Conservation (phyloP, 1,140 invertebrate species). For the Leptinotarsa undecemlineata region DNA sequence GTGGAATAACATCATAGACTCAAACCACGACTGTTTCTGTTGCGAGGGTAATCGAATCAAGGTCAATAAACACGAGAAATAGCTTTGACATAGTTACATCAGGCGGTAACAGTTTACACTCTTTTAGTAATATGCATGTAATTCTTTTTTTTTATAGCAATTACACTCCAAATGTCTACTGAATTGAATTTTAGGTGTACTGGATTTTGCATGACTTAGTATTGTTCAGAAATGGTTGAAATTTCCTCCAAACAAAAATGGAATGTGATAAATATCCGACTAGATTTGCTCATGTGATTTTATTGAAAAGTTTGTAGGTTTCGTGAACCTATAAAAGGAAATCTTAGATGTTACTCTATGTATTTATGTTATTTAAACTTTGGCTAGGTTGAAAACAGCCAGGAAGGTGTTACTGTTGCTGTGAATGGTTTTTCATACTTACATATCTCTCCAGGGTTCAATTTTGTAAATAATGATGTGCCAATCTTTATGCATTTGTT, state of each 20-base stretch:
- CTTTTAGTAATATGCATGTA: too few species aligned
- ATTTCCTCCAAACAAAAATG: not conserved
- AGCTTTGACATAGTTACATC: too few species aligned
- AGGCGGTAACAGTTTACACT: too few species aligned
- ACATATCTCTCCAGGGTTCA: slow-evolving; percentile 57
- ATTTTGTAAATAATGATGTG: slow-evolving; percentile 55
- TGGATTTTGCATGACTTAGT: too few species aligned
- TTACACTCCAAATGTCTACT: not conserved
- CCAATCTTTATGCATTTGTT: slow-evolving; percentile 52
- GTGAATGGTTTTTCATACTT: slow-evolving; percentile 33
- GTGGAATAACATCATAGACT: too few species aligned
- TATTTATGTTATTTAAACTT: slow-evolving; percentile 48
- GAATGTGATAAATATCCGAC: slow-evolving; percentile 23
- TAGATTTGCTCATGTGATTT: slow-evolving; percentile 29
- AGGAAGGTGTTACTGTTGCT: slow-evolving; percentile 28
- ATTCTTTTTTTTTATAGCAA: not conserved
- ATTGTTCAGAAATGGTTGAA: too few species aligned
- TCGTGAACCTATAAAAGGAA: slow-evolving; percentile 20
- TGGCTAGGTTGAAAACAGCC: slow-evolving; percentile 29
- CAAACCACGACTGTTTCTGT: too few species aligned
- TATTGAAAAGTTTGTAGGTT: slow-evolving; percentile 11
- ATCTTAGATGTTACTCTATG: slow-evolving; percentile 48
- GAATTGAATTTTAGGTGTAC: too few species aligned
- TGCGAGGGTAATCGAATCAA: too few species aligned
- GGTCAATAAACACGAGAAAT: too few species aligned